Percentiles rank a stretch among this genome's conserved stretches.
phyloP scores from a whole-genome alignment of 2,888 invertebrate genomes.

The Leucophenga maculata region DNA sequence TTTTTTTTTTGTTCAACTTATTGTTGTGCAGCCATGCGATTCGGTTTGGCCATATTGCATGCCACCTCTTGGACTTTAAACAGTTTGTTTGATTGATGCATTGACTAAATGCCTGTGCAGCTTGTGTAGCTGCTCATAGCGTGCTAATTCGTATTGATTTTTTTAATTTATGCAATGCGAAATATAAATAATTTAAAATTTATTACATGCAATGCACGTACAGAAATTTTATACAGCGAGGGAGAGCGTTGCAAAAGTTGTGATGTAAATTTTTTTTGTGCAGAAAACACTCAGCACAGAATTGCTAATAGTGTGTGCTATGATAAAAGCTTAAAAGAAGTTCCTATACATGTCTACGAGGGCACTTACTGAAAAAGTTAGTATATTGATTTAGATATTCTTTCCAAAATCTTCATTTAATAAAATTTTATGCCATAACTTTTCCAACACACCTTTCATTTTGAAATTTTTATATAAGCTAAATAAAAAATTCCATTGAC shows the following conservation, averaged over 20 bases:
- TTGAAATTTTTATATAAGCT: background rate
- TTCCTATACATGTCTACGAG: too few species aligned
- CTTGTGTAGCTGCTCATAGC: background rate
- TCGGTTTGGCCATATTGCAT: slow-evolving; percentile 4
- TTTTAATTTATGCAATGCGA: slow-evolving; percentile 9
- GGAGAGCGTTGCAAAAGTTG: too few species aligned
- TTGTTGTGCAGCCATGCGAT: background rate
- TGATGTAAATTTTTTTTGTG: too few species aligned
- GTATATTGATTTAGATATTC: too few species aligned
- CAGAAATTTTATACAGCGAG: background rate
- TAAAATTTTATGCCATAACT: too few species aligned
- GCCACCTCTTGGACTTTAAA: background rate
- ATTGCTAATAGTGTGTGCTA: too few species aligned
- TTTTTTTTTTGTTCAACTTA: background rate
- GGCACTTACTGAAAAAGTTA: too few species aligned
- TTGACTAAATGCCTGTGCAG: slow-evolving; percentile 3
- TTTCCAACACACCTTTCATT: background rate
- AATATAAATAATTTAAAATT: background rate
- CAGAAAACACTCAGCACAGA: too few species aligned
- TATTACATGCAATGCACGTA: slow-evolving; percentile 15
- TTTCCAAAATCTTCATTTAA: too few species aligned
- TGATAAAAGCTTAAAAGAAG: too few species aligned
- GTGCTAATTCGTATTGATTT: background rate
- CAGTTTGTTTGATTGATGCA: slow-evolving; percentile 5
- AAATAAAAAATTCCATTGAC: slow-evolving; percentile 14